Conservation (phyloP, 2,797 vertebrate species). For the Moxostoma hubbsi region DNA sequence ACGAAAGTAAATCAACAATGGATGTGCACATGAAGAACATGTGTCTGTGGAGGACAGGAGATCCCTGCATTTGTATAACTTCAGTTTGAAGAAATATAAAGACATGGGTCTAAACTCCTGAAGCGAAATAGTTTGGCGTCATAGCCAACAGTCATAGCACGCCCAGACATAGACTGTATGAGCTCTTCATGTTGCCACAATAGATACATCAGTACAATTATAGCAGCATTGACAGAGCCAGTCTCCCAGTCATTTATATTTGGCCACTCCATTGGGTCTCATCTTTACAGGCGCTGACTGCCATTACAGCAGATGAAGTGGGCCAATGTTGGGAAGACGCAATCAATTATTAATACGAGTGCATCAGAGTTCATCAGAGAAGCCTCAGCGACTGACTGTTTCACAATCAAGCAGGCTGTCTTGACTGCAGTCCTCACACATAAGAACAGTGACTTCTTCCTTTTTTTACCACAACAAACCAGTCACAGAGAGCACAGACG, state of each 20-base stretch:
- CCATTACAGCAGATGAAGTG: slow-evolving; percentile 35
- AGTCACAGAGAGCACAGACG: neutral
- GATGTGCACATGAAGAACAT: too few relatives aligned
- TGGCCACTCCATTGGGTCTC: too few relatives aligned
- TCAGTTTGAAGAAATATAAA: too few relatives aligned
- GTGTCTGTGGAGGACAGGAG: too few relatives aligned
- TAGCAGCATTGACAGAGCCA: neutral
- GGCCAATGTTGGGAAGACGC: slow-evolving; percentile 33
- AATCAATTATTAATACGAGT: slow-evolving; percentile 50
- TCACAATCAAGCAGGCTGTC: slow-evolving; percentile 10
- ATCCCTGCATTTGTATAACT: too few relatives aligned
- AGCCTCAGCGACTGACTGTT: slow-evolving; percentile 12
- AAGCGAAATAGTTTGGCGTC: too few relatives aligned
- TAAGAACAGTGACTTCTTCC: neutral
- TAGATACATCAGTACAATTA: neutral
- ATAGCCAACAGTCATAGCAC: too few relatives aligned
- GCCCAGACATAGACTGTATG: too few relatives aligned
- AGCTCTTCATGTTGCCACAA: neutral
- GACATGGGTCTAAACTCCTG: too few relatives aligned
- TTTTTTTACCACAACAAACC: neutral
- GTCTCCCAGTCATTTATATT: slow-evolving; percentile 34
- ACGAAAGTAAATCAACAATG: too few relatives aligned
- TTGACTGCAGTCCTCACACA: slow-evolving; percentile 5
- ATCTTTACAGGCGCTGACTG: slow-evolving; percentile 28
- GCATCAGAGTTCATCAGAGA: slow-evolving; percentile 26